Percentiles rank a stretch among this genome's conserved stretches.
Evolutionary conservation across 2,113 vertebrate species (phyloP).

Genomic region (Rhynchomys soricoides): DNA sequence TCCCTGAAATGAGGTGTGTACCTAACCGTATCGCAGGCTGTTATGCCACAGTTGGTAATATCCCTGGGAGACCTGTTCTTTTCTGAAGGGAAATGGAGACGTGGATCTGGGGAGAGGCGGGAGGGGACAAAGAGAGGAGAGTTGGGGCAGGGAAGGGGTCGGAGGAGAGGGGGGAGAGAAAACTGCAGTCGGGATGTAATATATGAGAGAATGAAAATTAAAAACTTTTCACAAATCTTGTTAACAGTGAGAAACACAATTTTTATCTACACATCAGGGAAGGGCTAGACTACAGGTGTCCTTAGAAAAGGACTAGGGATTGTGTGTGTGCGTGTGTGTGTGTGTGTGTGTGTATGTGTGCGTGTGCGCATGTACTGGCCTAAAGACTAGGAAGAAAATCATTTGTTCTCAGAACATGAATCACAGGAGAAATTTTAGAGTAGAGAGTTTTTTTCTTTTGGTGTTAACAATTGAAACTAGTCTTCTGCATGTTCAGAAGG

Average conservation of each 20-base stretch:
- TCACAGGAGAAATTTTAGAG: constrained; percentile 20
- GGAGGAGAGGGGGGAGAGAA: no score
- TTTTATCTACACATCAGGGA: background rate
- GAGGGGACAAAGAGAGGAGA: no score
- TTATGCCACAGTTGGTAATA: no score
- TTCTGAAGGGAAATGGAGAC: no score
- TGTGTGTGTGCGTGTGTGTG: background rate
- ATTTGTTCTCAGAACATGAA: background rate
- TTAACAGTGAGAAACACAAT: background rate
- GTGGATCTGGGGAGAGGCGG: no score
- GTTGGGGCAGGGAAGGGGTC: no score
- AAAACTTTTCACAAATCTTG: background rate
- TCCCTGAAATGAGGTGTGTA: no score
- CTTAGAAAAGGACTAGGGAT: background rate
- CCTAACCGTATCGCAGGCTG: no score
- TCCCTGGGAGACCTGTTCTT: no score
- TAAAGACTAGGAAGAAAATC: background rate
- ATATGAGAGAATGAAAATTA: no score
- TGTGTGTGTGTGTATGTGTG: no score
- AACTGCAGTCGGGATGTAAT: no score
- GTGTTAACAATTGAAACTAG: background rate
- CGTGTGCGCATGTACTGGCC: background rate
- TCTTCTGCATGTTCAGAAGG: background rate
- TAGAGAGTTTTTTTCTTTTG: background rate
- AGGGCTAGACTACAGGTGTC: background rate